Evolutionary conservation across 2,888 invertebrate genomes (phyloP).

Genomic region (Lepidochitona cinerea): DNA sequence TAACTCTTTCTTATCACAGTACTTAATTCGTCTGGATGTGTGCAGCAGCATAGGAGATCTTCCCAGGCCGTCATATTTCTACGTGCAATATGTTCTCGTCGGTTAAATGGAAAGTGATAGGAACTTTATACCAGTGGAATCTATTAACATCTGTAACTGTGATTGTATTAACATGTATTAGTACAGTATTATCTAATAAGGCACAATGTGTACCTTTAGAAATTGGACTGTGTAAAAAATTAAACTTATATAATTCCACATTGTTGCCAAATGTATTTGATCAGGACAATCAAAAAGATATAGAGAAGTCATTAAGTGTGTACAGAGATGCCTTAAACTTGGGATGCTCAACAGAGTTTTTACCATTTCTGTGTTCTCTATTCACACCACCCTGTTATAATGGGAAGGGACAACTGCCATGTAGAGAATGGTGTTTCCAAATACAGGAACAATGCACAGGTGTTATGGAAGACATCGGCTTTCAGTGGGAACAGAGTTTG

Average conservation of each 20-base stretch:
- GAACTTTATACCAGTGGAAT: too few relatives aligned
- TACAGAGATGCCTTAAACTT: neutral
- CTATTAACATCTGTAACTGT: too few relatives aligned
- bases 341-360: neutral
- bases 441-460: neutral
- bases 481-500: neutral
- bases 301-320: neutral
- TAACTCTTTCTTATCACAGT: too few relatives aligned
- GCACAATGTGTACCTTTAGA: too few relatives aligned
- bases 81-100: too few relatives aligned
- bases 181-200: too few relatives aligned
- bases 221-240: neutral
- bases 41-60: too few relatives aligned
- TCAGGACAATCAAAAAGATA: neutral
- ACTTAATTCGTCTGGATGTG: too few relatives aligned
- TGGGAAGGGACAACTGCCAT: neutral
- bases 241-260: neutral
- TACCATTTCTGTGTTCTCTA: neutral
- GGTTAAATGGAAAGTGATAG: too few relatives aligned
- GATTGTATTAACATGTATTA: too few relatives aligned
- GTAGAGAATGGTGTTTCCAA: neutral
- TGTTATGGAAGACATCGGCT: neutral
- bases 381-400: neutral
- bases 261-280: neutral
- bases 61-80: too few relatives aligned